Evolutionary conservation across 2,888 invertebrate species (phyloP).

Genomic region (Diabrotica balteata): DNA sequence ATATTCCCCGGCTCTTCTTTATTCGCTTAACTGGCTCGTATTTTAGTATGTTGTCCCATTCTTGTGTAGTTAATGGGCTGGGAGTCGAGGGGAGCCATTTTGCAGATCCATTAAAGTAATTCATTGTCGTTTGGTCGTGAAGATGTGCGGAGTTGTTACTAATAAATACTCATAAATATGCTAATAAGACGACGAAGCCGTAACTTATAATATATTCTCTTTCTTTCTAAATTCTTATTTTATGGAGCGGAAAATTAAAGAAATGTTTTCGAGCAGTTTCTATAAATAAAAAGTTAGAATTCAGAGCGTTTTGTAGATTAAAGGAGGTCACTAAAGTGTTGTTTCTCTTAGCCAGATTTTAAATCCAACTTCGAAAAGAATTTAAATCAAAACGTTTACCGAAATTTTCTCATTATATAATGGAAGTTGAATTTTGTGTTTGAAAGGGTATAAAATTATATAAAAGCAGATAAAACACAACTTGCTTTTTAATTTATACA

Average conservation of each 20-base stretch:
- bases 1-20: constrained; percentile 58
- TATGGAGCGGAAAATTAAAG: constrained; percentile 28
- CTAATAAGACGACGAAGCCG: constrained; percentile 40
- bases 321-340: no score
- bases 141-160: constrained; percentile 41
- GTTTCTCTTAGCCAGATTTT: no score
- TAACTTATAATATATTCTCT: constrained; percentile 25
- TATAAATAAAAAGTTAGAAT: background rate
- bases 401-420: no score
- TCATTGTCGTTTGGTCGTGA: constrained; percentile 45
- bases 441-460: no score
- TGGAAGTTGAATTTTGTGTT: no score
- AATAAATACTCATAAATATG: constrained; percentile 46
- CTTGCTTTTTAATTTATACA: no score
- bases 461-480: no score
- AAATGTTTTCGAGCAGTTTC: background rate
- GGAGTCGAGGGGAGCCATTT: constrained; percentile 55
- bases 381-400: no score
- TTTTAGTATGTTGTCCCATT: constrained; percentile 59
- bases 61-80: constrained; percentile 58
- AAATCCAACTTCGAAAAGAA: no score
- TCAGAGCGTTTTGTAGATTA: background rate
- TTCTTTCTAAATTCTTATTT: constrained; percentile 22
- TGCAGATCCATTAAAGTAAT: constrained; percentile 58
- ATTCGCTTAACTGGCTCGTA: constrained; percentile 60